Evolutionary conservation across 2,797 vertebrate genomes (phyloP).

Genomic region (Darevskia mixta): DNA sequence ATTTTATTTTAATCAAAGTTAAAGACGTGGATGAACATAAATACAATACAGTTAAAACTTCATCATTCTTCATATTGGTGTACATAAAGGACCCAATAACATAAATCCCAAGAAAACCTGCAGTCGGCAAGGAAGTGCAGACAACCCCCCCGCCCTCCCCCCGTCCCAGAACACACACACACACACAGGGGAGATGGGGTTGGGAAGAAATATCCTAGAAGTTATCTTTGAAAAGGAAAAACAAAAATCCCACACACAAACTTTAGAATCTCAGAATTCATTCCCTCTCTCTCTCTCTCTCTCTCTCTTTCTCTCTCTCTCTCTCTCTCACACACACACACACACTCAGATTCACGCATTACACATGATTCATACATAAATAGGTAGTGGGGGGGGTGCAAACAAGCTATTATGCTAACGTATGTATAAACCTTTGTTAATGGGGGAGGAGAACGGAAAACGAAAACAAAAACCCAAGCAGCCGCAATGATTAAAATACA

Average conservation of each 20-base stretch:
- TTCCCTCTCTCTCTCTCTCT: constrained; percentile 37
- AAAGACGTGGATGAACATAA: constrained; percentile 86
- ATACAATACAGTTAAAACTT: constrained; percentile 84
- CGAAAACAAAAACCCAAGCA: constrained; percentile 72
- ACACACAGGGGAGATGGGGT: constrained; percentile 44
- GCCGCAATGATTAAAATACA: constrained; percentile 83
- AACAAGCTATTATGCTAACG: constrained; percentile 82
- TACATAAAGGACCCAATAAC: constrained; percentile 81
- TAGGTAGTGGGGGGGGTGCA: constrained; percentile 77
- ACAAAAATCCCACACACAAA: constrained; percentile 55
- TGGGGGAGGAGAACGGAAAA: constrained; percentile 32
- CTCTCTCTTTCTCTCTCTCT: background rate
- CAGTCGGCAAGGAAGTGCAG: constrained; percentile 78
- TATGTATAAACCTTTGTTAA: constrained; percentile 80
- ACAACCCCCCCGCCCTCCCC: constrained; percentile 72
- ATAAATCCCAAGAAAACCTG: constrained; percentile 78
- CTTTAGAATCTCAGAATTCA: constrained; percentile 76
- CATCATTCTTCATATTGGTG: constrained; percentile 83
- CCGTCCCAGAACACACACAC: background rate
- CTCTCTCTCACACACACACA: background rate
- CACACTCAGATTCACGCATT: constrained; percentile 53
- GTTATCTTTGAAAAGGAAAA: constrained; percentile 10
- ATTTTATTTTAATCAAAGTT: constrained; percentile 87
- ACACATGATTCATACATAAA: constrained; percentile 86
- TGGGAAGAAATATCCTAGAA: constrained; percentile 22